A percentile compares a stretch with the other conserved stretches of the same genome.
phyloP scores from a whole-genome alignment of 2,888 invertebrate species.

The Carpatolechia fugitivella region DNA sequence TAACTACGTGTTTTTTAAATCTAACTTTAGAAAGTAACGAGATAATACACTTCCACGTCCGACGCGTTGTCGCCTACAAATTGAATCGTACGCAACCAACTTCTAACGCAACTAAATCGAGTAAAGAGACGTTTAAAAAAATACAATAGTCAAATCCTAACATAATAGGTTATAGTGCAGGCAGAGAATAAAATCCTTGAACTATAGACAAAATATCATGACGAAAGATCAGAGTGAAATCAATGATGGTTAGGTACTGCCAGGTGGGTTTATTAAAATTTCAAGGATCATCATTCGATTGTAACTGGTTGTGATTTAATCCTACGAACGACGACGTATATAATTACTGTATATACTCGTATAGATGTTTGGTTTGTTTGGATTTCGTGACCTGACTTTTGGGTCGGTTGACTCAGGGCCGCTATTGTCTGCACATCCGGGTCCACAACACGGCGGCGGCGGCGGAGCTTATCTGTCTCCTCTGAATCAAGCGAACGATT shows the following conservation, averaged over 20 bases:
- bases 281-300: constrained; percentile 2
- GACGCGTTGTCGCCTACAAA: constrained; percentile 42
- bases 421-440: constrained; percentile 48
- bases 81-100: constrained; percentile 20
- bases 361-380: constrained; percentile 28
- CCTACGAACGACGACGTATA: background rate
- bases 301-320: background rate
- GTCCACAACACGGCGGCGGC: constrained; percentile 46
- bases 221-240: constrained; percentile 14
- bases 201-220: constrained; percentile 14
- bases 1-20: constrained; percentile 70
- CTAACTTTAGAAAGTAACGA: constrained; percentile 76
- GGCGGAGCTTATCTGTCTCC: constrained; percentile 42
- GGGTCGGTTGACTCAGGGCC: constrained; percentile 39
- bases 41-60: constrained; percentile 41
- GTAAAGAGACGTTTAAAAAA: background rate
- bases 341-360: background rate
- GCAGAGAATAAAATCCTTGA: constrained; percentile 11
- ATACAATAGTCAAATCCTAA: background rate
- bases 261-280: constrained; percentile 6
- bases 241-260: constrained; percentile 6
- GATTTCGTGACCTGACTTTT: constrained; percentile 47
- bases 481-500: constrained; percentile 36
- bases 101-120: no score
- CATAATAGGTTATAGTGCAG: background rate